These are phyloP conservation scores for Typhlomys cinereus DNA, from an alignment of 2,113 vertebrate genomes.

Conservation along the genomic window DNA sequence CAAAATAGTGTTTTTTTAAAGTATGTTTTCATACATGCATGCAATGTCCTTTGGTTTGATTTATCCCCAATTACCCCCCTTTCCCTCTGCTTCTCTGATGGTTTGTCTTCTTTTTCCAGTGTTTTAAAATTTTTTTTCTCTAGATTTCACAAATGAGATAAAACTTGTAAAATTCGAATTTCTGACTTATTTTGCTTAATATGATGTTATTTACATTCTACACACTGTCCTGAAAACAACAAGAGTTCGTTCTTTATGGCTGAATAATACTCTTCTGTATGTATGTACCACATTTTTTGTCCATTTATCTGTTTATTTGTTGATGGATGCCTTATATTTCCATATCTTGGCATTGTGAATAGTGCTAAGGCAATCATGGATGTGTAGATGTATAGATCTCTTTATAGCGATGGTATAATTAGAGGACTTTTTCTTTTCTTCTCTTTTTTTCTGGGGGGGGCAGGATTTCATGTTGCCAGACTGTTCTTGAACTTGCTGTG, in stretches of 20 bases:
- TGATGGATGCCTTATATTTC: neutral
- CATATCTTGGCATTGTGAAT: neutral
- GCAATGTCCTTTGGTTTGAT: neutral
- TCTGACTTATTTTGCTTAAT: neutral
- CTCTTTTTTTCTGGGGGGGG: neutral
- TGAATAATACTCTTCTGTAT: neutral
- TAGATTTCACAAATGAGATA: neutral
- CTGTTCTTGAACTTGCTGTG: neutral
- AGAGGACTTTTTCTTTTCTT: too few species aligned
- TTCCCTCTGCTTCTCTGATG: too few species aligned
- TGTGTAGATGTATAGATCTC: neutral
- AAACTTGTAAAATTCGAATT: neutral
- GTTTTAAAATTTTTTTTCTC: neutral
- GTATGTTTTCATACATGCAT: neutral
- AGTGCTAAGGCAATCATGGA: neutral
- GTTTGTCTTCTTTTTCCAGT: neutral
- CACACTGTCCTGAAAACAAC: neutral
- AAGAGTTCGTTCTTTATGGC: neutral
- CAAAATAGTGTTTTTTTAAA: neutral
- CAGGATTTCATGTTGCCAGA: neutral
- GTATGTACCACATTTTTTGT: too few species aligned
- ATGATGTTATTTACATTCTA: neutral
- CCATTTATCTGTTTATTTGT: neutral
- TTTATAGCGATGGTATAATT: neutral
- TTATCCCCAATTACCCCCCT: neutral